A percentile compares a stretch with the other conserved stretches of the same genome.
Conservation (phyloP, 2,888 invertebrate species). For the Caradrina clavipalpis region DNA sequence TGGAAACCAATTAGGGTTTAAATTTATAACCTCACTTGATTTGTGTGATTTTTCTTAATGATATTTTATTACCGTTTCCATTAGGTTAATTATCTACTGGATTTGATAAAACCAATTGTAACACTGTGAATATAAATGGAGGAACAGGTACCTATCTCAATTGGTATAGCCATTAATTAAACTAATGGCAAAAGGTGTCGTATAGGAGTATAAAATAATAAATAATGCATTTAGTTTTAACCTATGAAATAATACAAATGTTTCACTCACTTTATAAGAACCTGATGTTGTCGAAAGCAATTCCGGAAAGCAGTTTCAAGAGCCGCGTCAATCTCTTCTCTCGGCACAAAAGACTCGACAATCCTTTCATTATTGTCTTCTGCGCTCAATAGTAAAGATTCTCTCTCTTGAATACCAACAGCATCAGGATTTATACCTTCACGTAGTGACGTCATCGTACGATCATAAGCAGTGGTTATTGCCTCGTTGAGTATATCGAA, state of each 20-base stretch:
- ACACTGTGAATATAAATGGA: not conserved
- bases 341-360: slow-evolving; percentile 71
- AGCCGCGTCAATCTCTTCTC: slow-evolving; percentile 77
- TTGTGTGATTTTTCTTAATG: slow-evolving; percentile 18
- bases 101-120: not conserved
- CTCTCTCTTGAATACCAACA: slow-evolving; percentile 45
- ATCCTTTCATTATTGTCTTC: slow-evolving; percentile 72
- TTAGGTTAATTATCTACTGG: not conserved
- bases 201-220: no score
- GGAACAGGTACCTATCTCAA: not conserved
- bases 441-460: slow-evolving; percentile 75
- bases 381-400: slow-evolving; percentile 41
- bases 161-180: not conserved
- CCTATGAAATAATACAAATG: not conserved
- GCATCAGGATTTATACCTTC: slow-evolving; percentile 61
- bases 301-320: slow-evolving; percentile 76
- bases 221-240: not conserved
- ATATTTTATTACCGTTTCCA: slow-evolving; percentile 24
- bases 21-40: slow-evolving; percentile 29
- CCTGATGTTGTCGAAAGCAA: slow-evolving; percentile 85
- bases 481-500: slow-evolving; percentile 83
- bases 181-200: no score
- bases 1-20: slow-evolving; percentile 34
- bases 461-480: slow-evolving; percentile 80
- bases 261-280: slow-evolving; percentile 79